Base-by-base conservation (phyloP, 2,113 vertebrate genomes). In the Laticauda colubrina region DNA sequence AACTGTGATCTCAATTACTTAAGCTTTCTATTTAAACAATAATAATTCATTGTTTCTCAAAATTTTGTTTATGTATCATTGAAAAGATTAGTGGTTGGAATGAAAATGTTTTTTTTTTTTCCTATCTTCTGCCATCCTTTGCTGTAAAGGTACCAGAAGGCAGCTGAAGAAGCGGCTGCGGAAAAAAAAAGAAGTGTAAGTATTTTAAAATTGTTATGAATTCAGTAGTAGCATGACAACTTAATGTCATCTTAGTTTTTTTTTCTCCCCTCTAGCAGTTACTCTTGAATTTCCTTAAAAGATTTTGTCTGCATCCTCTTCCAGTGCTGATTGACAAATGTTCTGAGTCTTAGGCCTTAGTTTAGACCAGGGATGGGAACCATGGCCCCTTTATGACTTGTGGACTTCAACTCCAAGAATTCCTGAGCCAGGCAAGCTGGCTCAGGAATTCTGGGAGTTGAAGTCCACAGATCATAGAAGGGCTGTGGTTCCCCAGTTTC, bases 111-210 rank as follows among this genome's bases (percentile, higher is more conserved):
- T 55, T 94, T 8, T 39, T 39, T 7, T 45, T 51, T 48, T 48
- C 48, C 51, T 55, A 0, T 12, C n/a, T 14, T 23, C 88, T 91
- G 45, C 94, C 94, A 86, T 87, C 11, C 20, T 24, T 91, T 91
- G 34, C 94, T 94, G 87, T 89, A 57, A 96, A 98, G 98, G 96
- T 98, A 98, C 94, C 98, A 98, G 96, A 98, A 97, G 92, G 98
- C 98, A 24, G 98, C 98, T 87, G 98, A 98, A 93, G 98, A 98
- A 96, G 96, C 97, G 34, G 96, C 95, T 69, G 94, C 95, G 86
- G 98, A 98, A 55, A 98, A 97, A 86, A 98, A 93, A 94, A 97
- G 93, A 95, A 97, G 23, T 90, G 98, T 98, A 96, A 98, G 97
- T 97, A 96, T 94, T 95, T 61, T 93, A 48, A 94, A 45, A 57